Evolutionary conservation across 1,140 invertebrate species (phyloP), one percentile per base, ranked within the genome.

Genomic region (Neotoxoptera formosana): DNA sequence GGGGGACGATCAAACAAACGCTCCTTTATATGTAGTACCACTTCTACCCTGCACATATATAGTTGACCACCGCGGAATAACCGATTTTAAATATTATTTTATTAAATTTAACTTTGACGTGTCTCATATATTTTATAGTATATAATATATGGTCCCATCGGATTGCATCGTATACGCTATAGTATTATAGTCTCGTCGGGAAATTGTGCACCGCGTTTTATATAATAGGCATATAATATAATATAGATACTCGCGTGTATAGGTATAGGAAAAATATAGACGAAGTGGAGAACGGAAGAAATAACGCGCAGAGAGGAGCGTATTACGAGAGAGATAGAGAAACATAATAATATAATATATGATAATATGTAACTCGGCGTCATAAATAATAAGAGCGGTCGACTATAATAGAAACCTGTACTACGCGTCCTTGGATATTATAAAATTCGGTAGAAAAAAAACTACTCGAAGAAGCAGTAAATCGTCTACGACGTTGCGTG

Each of bases 391-490:
- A 92, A 92, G 76, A 81, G 45, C 76, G 48, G 76, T 53, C 47
- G 91, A 56, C 91, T 84, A 53, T 84, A 92, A 92, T 84, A 51
- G 76, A 92, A 92, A 92, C 91, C 91, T 84, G 91, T 92, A 92
- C 48, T 83, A 92, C 60, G 45, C 90, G 90, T 91, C 91, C 76
- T 92, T 92, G 76, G 91, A 53, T 92, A 84, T 67, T 67, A n/a
- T n/a, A 51, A 92, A 92, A 92, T 92, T 92, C 76, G 76, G 91
- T 83, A 81, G 76, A 91, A 84, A 92, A 90, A 53, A 60, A 45
- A 56, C 88, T 53, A 90, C 53, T 60, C 45, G 47, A 91, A 56
- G 88, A 84, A 60, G n/a, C 76, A 81, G 90, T 76, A 92, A 90
- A 90, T 90, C 48, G 88, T 90, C 51, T 90, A 60, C 23, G 76